Percentiles rank a stretch among this genome's conserved stretches.
These are phyloP conservation scores for Tridacna gigas DNA, from an alignment of 2,888 invertebrate species.

Conservation along the genomic window DNA sequence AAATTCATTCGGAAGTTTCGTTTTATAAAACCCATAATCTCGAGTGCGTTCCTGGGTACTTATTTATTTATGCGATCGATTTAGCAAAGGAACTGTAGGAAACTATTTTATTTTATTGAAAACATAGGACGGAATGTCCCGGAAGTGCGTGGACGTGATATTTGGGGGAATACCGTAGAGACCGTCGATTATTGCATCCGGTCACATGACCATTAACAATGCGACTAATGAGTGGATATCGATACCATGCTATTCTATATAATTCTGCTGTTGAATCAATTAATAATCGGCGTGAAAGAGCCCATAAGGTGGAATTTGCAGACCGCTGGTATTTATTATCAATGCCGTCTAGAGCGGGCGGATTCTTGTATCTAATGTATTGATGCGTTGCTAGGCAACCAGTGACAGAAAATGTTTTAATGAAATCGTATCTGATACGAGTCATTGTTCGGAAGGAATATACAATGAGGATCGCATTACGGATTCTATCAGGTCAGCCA, in stretches of 20 bases:
- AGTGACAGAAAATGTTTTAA: constrained; percentile 48
- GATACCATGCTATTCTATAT: background rate
- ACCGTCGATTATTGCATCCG: constrained; percentile 2
- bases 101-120: too few species aligned
- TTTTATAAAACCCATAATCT: too few species aligned
- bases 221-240: background rate
- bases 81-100: too few species aligned
- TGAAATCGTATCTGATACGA: constrained; percentile 42
- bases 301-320: constrained; percentile 6
- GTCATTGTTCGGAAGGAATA: constrained; percentile 14
- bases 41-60: too few species aligned
- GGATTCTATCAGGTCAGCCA: constrained; percentile 15
- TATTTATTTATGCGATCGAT: too few species aligned
- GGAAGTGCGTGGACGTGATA: background rate
- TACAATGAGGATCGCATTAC: constrained; percentile 23
- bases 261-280: constrained; percentile 8
- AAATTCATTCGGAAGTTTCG: too few species aligned
- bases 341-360: constrained; percentile 6
- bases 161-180: background rate
- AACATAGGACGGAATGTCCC: too few species aligned
- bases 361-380: constrained; percentile 31
- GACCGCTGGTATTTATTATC: background rate
- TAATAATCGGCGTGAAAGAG: constrained; percentile 1
- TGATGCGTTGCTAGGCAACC: constrained; percentile 56
- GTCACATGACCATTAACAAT: background rate